Percentiles rank a stretch among this genome's conserved stretches.
These are phyloP conservation scores for Elaeidobius kamerunicus DNA, from an alignment of 2,888 invertebrate genomes.

Conservation along the genomic window DNA sequence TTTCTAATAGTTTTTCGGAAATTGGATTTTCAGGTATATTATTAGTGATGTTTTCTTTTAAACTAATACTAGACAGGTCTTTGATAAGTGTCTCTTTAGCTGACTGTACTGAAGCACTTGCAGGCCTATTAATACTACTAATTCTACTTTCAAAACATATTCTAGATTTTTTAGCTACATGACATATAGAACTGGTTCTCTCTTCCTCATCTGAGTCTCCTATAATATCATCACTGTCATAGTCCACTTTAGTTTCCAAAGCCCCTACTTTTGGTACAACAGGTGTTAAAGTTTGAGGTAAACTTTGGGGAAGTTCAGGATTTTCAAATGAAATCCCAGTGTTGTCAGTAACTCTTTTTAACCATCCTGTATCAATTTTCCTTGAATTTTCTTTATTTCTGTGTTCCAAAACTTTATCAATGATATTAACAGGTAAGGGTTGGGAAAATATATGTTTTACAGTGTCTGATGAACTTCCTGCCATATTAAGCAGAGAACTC, in stretches of 20 bases:
- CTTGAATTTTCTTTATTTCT: conserved; percentile 39
- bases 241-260: conserved; percentile 38
- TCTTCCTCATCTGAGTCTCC: conserved; percentile 50
- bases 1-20: background rate
- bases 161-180: conserved; percentile 40
- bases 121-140: conserved; percentile 1
- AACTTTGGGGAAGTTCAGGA: conserved; percentile 14
- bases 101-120: background rate
- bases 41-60: conserved; percentile 22
- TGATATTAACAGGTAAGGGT: conserved; percentile 39
- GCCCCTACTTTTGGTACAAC: background rate
- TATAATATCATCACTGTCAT: conserved; percentile 67
- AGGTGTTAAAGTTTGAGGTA: too few relatives aligned
- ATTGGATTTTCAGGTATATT: conserved; percentile 8
- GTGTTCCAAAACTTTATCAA: conserved; percentile 20
- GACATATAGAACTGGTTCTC: conserved; percentile 30
- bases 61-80: conserved; percentile 5
- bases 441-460: conserved; percentile 32
- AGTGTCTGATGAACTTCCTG: conserved; percentile 26
- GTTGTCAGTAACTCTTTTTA: conserved; percentile 51
- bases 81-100: conserved; percentile 1
- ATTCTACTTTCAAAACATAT: conserved; percentile 7
- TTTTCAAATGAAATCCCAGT: conserved; percentile 33
- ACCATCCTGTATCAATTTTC: conserved; percentile 58
- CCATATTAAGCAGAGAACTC: conserved; percentile 15